A percentile compares a stretch with the other conserved stretches of the same genome.
phyloP scores from a whole-genome alignment of 2,113 vertebrate genomes.

The Corythoichthys intestinalis region DNA sequence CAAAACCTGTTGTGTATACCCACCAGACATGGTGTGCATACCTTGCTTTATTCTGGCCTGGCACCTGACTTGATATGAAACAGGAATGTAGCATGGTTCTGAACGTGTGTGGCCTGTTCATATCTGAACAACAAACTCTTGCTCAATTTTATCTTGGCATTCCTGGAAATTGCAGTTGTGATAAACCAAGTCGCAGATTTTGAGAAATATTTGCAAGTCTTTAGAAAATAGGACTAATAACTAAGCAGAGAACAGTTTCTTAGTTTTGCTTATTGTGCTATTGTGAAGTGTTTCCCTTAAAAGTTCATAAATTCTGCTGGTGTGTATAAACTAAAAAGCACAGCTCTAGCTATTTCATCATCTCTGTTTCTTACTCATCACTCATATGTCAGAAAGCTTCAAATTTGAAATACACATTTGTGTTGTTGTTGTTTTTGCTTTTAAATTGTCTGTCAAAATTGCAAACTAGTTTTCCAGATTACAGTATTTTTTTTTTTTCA shows the following conservation, averaged over 20 bases:
- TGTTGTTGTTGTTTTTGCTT: not conserved
- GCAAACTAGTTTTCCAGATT: not conserved
- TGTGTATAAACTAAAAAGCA: not conserved
- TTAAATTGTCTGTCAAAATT: not conserved
- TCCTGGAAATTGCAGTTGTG: not conserved
- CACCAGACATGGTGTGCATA: slow-evolving; percentile 1
- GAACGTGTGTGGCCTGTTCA: not conserved
- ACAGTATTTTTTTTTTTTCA: not conserved
- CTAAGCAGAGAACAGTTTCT: not conserved
- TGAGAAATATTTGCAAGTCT: not conserved
- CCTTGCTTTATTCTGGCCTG: not conserved
- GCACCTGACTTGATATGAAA: not conserved
- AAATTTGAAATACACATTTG: not conserved
- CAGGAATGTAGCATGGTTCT: not conserved
- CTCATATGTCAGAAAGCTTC: not conserved
- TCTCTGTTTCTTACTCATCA: not conserved
- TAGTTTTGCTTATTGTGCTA: not conserved
- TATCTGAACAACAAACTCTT: not conserved
- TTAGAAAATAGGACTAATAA: not conserved
- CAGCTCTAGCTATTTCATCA: not conserved
- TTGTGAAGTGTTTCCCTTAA: not conserved
- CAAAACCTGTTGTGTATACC: not conserved
- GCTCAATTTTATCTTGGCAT: not conserved
- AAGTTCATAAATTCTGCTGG: not conserved
- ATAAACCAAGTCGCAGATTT: not conserved